These are phyloP conservation scores for Halichondria panicea DNA, from an alignment of 37 sponge, comb jelly and placozoan species.

Conservation along the genomic window DNA sequence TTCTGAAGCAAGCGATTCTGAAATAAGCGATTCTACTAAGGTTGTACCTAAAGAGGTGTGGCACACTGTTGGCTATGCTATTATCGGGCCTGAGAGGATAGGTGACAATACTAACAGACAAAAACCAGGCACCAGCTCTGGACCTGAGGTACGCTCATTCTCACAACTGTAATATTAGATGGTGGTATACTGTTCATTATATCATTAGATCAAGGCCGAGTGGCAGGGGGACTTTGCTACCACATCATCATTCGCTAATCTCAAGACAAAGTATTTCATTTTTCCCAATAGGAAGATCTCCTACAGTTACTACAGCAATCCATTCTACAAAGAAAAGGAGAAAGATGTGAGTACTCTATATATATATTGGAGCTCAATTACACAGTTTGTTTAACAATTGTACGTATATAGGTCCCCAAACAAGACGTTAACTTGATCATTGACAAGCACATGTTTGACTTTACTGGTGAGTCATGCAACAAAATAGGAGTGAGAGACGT, in stretches of 20 bases:
- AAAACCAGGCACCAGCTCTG: constrained; percentile 20
- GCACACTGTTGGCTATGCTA: constrained; percentile 60
- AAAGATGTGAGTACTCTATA: too few species aligned
- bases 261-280: constrained; percentile 64
- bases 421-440: too few species aligned
- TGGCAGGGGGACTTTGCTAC: constrained; percentile 81
- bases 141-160: constrained; percentile 38
- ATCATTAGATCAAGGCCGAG: constrained; percentile 55
- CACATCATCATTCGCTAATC: constrained; percentile 22
- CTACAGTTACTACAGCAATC: too few species aligned
- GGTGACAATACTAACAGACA: constrained; percentile 57
- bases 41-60: constrained; percentile 26
- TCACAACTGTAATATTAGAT: neutral
- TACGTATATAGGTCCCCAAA: too few species aligned
- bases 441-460: constrained; percentile 66
- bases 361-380: too few species aligned
- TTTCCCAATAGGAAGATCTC: constrained; percentile 63
- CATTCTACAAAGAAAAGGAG: too few species aligned
- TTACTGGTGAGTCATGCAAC: constrained; percentile 60
- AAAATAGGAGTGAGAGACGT: constrained; percentile 50
- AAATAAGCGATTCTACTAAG: neutral
- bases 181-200: neutral
- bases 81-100: constrained; percentile 60
- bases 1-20: neutral
- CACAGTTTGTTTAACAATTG: too few species aligned